A percentile compares a stretch with the other conserved stretches of the same genome.
These are phyloP conservation scores for Leptinotarsa undecemlineata DNA, from an alignment of 1,140 invertebrate species.

Conservation along the genomic window DNA sequence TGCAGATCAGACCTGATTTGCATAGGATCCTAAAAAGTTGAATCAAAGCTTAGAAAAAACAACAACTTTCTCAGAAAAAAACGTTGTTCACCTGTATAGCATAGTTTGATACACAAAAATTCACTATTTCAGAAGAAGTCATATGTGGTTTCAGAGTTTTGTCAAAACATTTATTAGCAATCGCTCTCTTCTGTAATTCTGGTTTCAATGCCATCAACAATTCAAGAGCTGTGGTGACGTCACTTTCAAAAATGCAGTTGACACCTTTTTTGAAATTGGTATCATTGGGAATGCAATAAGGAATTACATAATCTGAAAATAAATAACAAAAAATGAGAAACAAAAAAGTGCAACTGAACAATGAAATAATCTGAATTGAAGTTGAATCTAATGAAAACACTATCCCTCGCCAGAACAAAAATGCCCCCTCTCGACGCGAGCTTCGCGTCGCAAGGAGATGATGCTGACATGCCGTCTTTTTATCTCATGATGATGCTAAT, in stretches of 20 bases:
- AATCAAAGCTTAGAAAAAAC: conserved; percentile 10
- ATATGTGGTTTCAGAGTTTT: conserved; percentile 58
- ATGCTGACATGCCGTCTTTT: too few relatives aligned
- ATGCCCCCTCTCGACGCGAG: too few relatives aligned
- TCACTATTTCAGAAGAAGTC: conserved; percentile 62
- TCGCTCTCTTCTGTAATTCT: conserved; percentile 60
- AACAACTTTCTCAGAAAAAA: neutral
- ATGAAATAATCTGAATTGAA: too few relatives aligned
- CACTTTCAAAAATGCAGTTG: conserved; percentile 65
- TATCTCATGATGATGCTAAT: too few relatives aligned
- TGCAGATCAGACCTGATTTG: conserved; percentile 64
- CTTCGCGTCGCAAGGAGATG: too few relatives aligned
- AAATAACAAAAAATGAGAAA: too few relatives aligned
- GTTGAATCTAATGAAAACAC: too few relatives aligned
- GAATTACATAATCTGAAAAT: conserved; percentile 57
- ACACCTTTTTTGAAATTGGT: conserved; percentile 58
- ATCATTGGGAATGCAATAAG: conserved; percentile 58
- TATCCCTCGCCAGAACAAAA: too few relatives aligned
- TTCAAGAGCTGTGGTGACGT: conserved; percentile 62
- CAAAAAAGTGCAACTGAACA: too few relatives aligned
- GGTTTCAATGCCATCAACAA: conserved; percentile 64
- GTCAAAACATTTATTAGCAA: conserved; percentile 65
- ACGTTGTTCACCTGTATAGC: conserved; percentile 41
- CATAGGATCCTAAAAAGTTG: conserved; percentile 50
- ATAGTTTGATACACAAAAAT: conserved; percentile 55